phyloP scores from a whole-genome alignment of 2,888 invertebrate species.

The Ophonus ardosiacus region DNA sequence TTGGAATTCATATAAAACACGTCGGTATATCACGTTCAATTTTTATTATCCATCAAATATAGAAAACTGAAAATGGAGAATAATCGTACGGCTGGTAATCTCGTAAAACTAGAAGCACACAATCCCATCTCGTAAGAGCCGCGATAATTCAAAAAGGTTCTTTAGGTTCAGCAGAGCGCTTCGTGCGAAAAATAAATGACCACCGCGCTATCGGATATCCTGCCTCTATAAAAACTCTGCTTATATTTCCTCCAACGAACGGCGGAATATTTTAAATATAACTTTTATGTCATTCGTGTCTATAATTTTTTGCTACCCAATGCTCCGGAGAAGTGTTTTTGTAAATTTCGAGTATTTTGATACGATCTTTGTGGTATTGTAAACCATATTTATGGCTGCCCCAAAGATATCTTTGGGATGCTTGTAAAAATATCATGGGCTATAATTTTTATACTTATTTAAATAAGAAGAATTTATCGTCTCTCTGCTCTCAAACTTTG shows the following conservation, averaged over 20 bases:
- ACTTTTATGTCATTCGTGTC: constrained; percentile 51
- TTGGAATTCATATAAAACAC: constrained; percentile 26
- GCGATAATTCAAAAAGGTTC: constrained; percentile 51
- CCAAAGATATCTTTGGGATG: constrained; percentile 42
- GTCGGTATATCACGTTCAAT: constrained; percentile 43
- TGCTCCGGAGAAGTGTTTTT: constrained; percentile 28
- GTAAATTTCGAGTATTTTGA: constrained; percentile 41
- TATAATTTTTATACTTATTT: constrained; percentile 29
- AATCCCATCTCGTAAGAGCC: constrained; percentile 40
- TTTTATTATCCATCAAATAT: constrained; percentile 46
- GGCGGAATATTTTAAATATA: constrained; percentile 49
- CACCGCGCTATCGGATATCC: constrained; percentile 38
- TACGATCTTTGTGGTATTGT: constrained; percentile 46
- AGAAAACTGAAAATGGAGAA: constrained; percentile 39
- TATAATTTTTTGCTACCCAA: constrained; percentile 28
- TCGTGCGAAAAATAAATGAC: constrained; percentile 49
- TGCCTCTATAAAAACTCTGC: constrained; percentile 35
- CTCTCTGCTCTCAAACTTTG: constrained; percentile 24
- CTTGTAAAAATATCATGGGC: constrained; percentile 39
- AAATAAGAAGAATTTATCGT: constrained; percentile 37
- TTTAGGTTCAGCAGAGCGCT: constrained; percentile 3
- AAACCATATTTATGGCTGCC: constrained; percentile 42
- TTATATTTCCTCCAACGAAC: constrained; percentile 20
- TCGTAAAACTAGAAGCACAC: constrained; percentile 49
- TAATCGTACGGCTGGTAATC: constrained; percentile 46